A percentile compares a stretch with the other conserved stretches of the same genome.
Conservation (phyloP, 2,797 vertebrate species). For the Sternotherus odoratus region DNA sequence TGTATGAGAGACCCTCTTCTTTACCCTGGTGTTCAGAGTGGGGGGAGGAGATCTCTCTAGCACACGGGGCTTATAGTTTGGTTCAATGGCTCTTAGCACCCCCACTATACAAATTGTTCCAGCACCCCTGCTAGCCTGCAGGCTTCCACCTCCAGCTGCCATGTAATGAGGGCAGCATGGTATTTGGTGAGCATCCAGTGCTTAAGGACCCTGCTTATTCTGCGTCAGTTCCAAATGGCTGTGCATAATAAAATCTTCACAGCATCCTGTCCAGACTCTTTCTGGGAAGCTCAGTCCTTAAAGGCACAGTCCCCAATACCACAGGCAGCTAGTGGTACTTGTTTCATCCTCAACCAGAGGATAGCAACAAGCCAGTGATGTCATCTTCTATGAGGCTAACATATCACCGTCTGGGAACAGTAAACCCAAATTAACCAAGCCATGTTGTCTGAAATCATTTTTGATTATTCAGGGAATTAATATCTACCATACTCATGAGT, state of each 20-base stretch:
- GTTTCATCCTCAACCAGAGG: neutral
- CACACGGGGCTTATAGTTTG: too few relatives aligned
- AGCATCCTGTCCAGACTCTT: neutral
- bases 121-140: neutral
- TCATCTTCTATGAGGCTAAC: neutral
- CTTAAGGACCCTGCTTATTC: neutral
- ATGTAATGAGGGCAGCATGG: neutral
- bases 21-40: too few relatives aligned
- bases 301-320: neutral
- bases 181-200: neutral
- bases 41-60: too few relatives aligned
- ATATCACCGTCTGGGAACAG: neutral
- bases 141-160: neutral
- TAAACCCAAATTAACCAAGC: neutral
- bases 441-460: neutral
- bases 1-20: too few relatives aligned
- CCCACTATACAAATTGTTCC: too few relatives aligned
- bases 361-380: neutral
- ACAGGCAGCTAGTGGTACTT: neutral
- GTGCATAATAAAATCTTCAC: neutral
- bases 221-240: neutral
- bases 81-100: too few relatives aligned
- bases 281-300: neutral
- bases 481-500: neutral
- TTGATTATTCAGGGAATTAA: neutral